Evolutionary conservation across 2,113 vertebrate genomes (phyloP), one percentile per base, ranked within the genome.

Genomic region (Toxotes chatareus): DNA sequence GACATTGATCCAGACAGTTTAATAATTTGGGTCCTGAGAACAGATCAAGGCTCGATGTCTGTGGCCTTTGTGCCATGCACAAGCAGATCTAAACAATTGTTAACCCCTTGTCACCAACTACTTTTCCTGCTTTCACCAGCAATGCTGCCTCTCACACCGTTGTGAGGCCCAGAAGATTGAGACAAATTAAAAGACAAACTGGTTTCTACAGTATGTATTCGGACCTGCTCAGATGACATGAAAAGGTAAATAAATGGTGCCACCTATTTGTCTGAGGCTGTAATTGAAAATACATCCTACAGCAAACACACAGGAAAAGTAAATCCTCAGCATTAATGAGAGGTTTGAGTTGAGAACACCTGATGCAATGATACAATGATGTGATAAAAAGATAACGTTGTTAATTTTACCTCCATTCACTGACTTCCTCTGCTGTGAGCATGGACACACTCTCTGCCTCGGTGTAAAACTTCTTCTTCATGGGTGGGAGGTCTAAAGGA

Each of bases 381-480:
- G 55, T 27, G 12, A 16, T 19, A 11, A 12, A 31, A 51, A 31
- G 10, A 21, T 0, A 19, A 27, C 21, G 14, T 4, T 51, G 17
- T n/a, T 27, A 61, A 1, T 44, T 34, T 94, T 91, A 98, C 98
- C 98, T 96, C 98, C 97, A 99, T 12, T 86, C 71, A 46, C 84
- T 49, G 64, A 96, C 95, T 83, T 98, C 96, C 61, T 95, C 95
- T 79, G 83, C 81, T 86, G 95, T 95, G 93, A 97, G 96, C 32
- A 86, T 88, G 6, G 95, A 93, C 57, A 97, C 96, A 23, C 90
- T 90, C 69, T 91, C 27, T 0, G 95, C 95, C 81, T 98, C 97
- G 27, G 84, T 89, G 83, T 99, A 99, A 89, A 99, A 99, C 34
- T 95, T 92, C 93, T 98, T 99, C 91, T 96, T 95, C 80, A 99